Evolutionary conservation across 2,797 vertebrate genomes (phyloP).

Genomic region (Tinamus major): DNA sequence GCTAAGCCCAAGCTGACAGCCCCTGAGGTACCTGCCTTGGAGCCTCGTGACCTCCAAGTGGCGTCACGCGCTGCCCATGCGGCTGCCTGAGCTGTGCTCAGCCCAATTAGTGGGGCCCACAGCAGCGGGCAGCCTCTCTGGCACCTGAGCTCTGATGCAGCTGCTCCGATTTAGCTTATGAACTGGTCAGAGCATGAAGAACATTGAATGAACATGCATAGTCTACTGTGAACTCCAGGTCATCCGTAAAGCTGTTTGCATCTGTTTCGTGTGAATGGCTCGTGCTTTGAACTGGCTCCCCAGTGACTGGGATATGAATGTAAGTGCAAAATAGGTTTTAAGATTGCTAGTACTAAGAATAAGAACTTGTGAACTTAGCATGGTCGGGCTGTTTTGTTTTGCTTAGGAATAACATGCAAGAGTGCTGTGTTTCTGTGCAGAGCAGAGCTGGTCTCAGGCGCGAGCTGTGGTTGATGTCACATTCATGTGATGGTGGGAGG

Average conservation of each 20-base stretch:
- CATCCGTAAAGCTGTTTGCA: background rate
- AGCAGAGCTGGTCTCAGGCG: background rate
- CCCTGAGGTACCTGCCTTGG: background rate
- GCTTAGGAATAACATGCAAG: background rate
- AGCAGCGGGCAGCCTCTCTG: background rate
- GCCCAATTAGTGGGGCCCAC: background rate
- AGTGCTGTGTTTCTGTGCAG: background rate
- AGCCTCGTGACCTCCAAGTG: background rate
- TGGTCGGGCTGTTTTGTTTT: background rate
- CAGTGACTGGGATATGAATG: background rate
- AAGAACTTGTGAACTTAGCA: background rate
- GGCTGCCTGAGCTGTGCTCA: background rate
- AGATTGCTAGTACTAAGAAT: background rate
- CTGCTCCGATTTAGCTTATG: background rate
- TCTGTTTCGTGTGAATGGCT: background rate
- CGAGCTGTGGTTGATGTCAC: background rate
- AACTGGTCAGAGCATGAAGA: background rate
- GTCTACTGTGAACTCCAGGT: background rate
- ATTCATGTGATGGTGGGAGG: too few relatives aligned
- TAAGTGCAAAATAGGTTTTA: background rate
- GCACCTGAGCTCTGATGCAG: background rate
- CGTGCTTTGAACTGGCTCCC: background rate
- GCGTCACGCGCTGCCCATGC: background rate
- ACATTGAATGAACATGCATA: background rate
- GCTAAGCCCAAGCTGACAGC: background rate